Evolutionary conservation across 2,888 invertebrate genomes (phyloP).

Genomic region (Machimus rusticus): DNA sequence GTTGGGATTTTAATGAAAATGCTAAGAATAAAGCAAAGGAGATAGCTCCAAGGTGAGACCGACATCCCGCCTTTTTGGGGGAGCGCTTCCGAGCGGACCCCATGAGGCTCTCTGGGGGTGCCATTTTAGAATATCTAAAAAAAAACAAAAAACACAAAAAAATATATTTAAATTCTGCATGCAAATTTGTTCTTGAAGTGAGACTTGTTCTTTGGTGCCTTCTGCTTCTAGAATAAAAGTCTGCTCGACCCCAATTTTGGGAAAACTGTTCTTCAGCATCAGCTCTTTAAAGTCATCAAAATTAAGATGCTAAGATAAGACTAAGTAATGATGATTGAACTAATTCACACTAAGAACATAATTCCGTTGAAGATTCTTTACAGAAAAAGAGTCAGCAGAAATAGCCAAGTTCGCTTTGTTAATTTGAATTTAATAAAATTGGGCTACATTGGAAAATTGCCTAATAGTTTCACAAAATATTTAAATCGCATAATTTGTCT

Average conservation of each 20-base stretch:
- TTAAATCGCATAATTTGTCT: too few species aligned
- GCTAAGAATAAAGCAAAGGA: background rate
- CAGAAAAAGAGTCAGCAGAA: too few species aligned
- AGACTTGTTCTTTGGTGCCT: background rate
- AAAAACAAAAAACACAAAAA: background rate
- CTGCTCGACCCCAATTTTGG: background rate
- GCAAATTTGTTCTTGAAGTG: constrained; percentile 25
- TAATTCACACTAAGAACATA: background rate
- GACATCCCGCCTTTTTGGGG: background rate
- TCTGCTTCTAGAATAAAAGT: background rate
- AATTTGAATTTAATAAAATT: background rate
- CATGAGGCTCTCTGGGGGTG: constrained; percentile 13
- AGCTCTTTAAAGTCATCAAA: background rate
- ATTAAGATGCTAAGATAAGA: background rate
- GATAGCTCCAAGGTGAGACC: constrained; percentile 27
- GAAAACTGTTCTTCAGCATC: background rate
- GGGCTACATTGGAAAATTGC: background rate
- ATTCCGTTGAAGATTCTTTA: background rate
- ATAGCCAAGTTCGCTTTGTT: background rate
- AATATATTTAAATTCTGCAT: constrained; percentile 13
- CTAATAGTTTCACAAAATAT: background rate
- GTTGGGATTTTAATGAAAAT: constrained; percentile 31
- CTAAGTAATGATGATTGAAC: background rate
- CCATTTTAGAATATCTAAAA: constrained; percentile 24
- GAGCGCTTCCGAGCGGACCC: background rate